Base-by-base conservation (phyloP, 2,888 invertebrate species). In the Eristalis tenax region DNA sequence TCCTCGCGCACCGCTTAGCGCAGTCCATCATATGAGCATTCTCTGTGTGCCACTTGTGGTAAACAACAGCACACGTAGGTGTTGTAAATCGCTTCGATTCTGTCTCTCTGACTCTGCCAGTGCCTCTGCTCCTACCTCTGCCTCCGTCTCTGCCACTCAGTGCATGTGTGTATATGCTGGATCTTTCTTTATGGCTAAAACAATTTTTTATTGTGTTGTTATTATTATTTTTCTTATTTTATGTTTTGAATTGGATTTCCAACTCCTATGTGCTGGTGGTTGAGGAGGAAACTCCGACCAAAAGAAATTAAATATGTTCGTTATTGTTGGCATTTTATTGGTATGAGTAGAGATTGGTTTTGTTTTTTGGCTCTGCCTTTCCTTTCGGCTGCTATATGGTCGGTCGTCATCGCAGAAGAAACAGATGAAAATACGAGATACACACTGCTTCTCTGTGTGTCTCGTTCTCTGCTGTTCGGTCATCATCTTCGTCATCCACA, bases 141-240 rank as follows among this genome's bases (percentile, higher is more conserved):
- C 59, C 15, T 61, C 26, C n/a, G 22, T 68, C 28, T 35, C 28
- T 23, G 11, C 22, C 28, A 5, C 32, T 4, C 15, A 23, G 28
- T 77, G 35, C 75, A 69, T 59, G 69, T 65, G 66, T 28, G 26
- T 59, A 40, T 74, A 13, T 68, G 77, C 65, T 56, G 74, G 57
- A 56, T 83, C 79, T 83, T 83, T 87, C 83, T 83, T 87, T 87
- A 83, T 83, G 86, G 83, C 56, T 86, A 83, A 86, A 83, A 86
- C 83, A 83, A 86, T 87, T 83, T 86, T 87, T 87, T 87, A 87
- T 83, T 83, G 87, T 87, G 79, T 87, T 87, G 78, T 87, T 87
- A 87, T 87, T 87, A 87, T 87, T 87, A 87, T 87, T 87, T 50
- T 87, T 87, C 87, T 87, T 87, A 80, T 79, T 87, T 87, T 83